These are phyloP conservation scores for Geopemphigus sp. DNA, from an alignment of 1,140 invertebrate species.

Conservation along the genomic window DNA sequence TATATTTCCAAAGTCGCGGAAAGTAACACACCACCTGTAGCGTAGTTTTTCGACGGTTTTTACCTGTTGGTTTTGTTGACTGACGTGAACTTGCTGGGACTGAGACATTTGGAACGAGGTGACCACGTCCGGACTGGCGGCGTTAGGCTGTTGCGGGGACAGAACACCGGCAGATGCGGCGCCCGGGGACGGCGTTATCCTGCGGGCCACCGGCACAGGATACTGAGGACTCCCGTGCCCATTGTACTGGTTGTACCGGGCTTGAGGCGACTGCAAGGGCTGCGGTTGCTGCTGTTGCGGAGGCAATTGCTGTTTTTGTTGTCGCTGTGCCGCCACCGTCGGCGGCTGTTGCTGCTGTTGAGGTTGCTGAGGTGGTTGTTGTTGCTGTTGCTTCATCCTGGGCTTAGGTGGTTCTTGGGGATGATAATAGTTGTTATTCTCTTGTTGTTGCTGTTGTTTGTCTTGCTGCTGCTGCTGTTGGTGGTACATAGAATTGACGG, in stretches of 20 bases:
- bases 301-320: conserved; percentile 8
- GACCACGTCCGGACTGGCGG: conserved; percentile 24
- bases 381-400: conserved; percentile 37
- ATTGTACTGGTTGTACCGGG: conserved; percentile 44
- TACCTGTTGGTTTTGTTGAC: conserved; percentile 42
- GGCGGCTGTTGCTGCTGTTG: conserved; percentile 13
- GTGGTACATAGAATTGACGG: conserved; percentile 40
- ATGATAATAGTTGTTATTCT: conserved; percentile 37
- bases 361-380: background rate
- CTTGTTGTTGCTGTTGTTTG: conserved; percentile 18
- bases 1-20: no score
- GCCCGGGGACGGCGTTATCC: conserved; percentile 50
- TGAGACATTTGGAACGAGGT: conserved; percentile 34
- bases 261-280: conserved; percentile 15
- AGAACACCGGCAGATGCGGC: conserved; percentile 28
- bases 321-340: background rate
- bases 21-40: no score
- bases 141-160: conserved; percentile 34
- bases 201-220: conserved; percentile 58
- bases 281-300: conserved; percentile 21
- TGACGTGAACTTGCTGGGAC: conserved; percentile 34
- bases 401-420: conserved; percentile 16
- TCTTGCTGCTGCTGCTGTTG: conserved; percentile 33
- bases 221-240: conserved; percentile 66
- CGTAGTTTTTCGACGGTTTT: no score